Evolutionary conservation across 2,888 invertebrate species (phyloP).

Genomic region (Tachina lurida): DNA sequence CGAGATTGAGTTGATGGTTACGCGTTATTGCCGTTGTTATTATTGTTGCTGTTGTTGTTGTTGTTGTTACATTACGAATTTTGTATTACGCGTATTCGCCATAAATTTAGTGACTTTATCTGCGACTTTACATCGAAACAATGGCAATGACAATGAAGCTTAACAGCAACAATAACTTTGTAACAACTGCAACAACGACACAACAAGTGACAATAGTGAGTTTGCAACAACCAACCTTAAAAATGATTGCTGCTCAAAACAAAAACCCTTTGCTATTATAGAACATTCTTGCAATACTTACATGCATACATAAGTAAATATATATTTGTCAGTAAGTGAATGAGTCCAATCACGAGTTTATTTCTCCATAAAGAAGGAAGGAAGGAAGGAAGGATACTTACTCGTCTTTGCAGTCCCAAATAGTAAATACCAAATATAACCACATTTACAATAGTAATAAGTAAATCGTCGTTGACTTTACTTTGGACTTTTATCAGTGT

Average conservation of each 20-base stretch:
- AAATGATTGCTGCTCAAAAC: conserved; percentile 40
- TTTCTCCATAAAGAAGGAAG: conserved; percentile 16
- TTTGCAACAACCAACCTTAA: conserved; percentile 49
- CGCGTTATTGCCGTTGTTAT: conserved; percentile 34
- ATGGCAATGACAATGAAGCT: conserved; percentile 63
- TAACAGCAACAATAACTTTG: conserved; percentile 34
- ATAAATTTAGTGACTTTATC: conserved; percentile 71
- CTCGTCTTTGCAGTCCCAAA: neutral
- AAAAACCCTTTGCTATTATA: conserved; percentile 34
- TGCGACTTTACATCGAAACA: conserved; percentile 60
- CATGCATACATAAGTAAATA: too few species aligned
- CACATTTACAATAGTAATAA: conserved; percentile 36
- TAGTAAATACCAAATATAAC: neutral
- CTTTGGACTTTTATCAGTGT: conserved; percentile 67
- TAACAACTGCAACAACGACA: conserved; percentile 32
- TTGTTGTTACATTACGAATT: conserved; percentile 47
- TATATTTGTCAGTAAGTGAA: conserved; percentile 60
- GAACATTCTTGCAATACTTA: conserved; percentile 30
- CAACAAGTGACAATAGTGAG: conserved; percentile 35
- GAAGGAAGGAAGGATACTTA: too few species aligned
- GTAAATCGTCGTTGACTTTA: conserved; percentile 64
- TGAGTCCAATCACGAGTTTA: conserved; percentile 46
- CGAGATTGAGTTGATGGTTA: conserved; percentile 52
- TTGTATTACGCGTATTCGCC: conserved; percentile 60
- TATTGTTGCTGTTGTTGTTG: conserved; percentile 2